These are phyloP conservation scores for Peromyscus attwateri DNA, from an alignment of 2,797 vertebrate genomes.

Conservation along the genomic window DNA sequence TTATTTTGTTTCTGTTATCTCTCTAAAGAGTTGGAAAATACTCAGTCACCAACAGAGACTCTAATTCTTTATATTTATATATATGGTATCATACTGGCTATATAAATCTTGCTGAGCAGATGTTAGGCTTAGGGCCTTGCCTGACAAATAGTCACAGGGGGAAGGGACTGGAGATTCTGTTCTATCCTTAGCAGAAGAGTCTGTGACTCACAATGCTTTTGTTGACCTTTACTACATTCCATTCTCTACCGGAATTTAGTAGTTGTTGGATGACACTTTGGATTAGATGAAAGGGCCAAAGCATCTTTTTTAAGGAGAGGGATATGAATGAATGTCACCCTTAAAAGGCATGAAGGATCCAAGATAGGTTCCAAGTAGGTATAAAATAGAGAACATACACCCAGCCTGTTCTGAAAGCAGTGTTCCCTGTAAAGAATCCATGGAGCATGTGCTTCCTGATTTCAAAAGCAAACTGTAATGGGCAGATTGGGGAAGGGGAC, in stretches of 20 bases:
- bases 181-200: background rate
- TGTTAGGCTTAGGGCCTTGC: background rate
- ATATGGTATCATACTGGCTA: background rate
- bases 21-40: background rate
- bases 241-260: background rate
- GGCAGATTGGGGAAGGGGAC: background rate
- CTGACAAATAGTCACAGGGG: background rate
- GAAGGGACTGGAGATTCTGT: background rate
- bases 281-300: background rate
- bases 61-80: background rate
- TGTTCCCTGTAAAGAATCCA: background rate
- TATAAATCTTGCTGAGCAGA: slow-evolving; percentile 43
- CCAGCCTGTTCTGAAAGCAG: background rate
- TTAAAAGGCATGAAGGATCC: background rate
- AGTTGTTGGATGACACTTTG: background rate
- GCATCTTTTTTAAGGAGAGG: background rate
- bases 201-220: background rate
- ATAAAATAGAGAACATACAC: background rate
- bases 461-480: background rate
- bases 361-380: background rate
- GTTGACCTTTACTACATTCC: background rate
- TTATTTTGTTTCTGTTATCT: background rate
- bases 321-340: background rate
- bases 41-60: background rate
- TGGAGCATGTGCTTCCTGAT: background rate